Conservation (phyloP, 2,113 vertebrate genomes). For the Panurus biarmicus region DNA sequence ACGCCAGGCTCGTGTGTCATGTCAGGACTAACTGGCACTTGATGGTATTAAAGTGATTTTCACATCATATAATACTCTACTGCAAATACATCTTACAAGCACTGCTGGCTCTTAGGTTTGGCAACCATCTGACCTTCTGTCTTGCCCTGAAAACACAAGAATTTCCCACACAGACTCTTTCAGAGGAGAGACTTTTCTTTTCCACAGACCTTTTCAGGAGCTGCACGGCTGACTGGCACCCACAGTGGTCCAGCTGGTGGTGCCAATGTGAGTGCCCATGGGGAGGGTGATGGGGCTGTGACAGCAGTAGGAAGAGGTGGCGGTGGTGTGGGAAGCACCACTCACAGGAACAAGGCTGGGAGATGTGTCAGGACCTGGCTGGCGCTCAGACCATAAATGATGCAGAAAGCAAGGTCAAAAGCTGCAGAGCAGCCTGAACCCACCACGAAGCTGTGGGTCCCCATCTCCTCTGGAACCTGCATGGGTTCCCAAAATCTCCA, state of each 20-base stretch:
- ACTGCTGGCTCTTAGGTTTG: background rate
- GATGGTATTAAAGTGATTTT: background rate
- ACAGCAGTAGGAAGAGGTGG: background rate
- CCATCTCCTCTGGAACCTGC: background rate
- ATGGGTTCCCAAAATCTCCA: background rate
- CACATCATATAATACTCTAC: background rate
- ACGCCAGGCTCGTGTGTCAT: fast-evolving
- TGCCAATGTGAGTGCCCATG: background rate
- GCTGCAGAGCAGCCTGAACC: background rate
- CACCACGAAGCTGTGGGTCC: background rate
- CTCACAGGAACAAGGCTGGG: background rate
- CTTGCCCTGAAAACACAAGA: background rate
- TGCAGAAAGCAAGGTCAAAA: background rate
- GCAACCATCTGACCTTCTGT: background rate
- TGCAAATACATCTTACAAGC: background rate
- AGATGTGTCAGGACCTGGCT: background rate
- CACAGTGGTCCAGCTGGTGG: background rate
- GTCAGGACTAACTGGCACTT: background rate
- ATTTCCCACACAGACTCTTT: background rate
- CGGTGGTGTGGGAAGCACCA: background rate
- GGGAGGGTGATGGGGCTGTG: background rate
- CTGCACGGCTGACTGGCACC: background rate
- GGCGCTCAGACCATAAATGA: background rate
- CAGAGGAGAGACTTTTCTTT: background rate
- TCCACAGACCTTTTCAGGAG: background rate